phyloP scores from a whole-genome alignment of 2,797 vertebrate genomes.

The Hyperoplus lanceolatus region DNA sequence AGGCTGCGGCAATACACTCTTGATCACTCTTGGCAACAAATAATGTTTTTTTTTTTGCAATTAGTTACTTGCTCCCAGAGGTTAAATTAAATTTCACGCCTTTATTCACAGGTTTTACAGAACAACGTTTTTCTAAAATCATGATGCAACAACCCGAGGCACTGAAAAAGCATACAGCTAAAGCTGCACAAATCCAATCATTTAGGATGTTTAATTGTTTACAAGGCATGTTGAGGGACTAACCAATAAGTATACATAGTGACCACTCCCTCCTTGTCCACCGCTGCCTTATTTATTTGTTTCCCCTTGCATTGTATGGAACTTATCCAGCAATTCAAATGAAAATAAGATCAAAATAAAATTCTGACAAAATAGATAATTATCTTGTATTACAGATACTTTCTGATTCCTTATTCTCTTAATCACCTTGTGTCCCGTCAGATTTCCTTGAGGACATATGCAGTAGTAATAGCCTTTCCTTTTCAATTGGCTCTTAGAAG shows the following conservation, averaged over 20 bases:
- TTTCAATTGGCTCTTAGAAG: background rate
- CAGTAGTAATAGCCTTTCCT: background rate
- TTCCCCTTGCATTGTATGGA: background rate
- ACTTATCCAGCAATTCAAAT: background rate
- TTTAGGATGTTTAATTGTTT: background rate
- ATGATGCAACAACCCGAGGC: background rate
- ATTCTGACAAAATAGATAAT: too few relatives aligned
- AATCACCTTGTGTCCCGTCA: background rate
- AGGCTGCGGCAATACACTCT: background rate
- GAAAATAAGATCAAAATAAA: too few relatives aligned
- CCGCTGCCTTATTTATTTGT: too few relatives aligned
- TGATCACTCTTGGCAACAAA: background rate
- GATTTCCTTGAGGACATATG: background rate
- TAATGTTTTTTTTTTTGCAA: background rate
- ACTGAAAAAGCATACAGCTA: background rate
- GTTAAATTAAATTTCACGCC: slow-evolving; percentile 55
- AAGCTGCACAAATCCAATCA: slow-evolving; percentile 4
- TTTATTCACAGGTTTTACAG: slow-evolving; percentile 46
- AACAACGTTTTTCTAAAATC: slow-evolving; percentile 26
- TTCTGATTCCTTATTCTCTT: background rate
- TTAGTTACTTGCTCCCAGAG: slow-evolving; percentile 26
- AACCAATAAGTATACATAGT: too few relatives aligned
- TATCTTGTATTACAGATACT: background rate
- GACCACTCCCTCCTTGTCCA: too few relatives aligned
- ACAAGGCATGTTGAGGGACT: background rate